A percentile compares a stretch with the other conserved stretches of the same genome.
Conservation (phyloP, 1,140 invertebrate genomes). For the Atta colombica region DNA sequence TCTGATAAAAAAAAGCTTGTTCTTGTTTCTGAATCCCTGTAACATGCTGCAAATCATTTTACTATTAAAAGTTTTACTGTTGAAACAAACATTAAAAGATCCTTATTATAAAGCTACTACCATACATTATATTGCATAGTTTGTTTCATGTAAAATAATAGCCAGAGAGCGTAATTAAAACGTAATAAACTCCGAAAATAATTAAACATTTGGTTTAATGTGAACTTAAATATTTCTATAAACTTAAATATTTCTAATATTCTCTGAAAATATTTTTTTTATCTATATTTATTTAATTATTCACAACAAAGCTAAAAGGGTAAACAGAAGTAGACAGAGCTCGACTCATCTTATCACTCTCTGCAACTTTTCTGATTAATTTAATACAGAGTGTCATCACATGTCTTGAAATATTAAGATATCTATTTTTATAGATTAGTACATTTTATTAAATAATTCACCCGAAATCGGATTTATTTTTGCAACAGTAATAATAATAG, state of each 20-base stretch:
- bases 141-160: not conserved
- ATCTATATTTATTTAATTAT: not conserved
- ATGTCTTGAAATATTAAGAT: not conserved
- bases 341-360: not conserved
- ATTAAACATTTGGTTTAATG: not conserved
- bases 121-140: not conserved
- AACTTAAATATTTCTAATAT: slow-evolving; percentile 7
- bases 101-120: not conserved
- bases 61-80: not conserved
- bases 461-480: not conserved
- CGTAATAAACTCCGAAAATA: not conserved
- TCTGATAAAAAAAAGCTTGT: not conserved
- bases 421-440: not conserved
- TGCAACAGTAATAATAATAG: no score
- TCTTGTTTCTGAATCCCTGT: not conserved
- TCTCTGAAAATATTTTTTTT: not conserved
- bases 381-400: not conserved
- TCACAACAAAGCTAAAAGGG: not conserved
- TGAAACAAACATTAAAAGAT: not conserved
- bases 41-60: not conserved
- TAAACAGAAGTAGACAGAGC: not conserved
- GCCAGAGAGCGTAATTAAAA: not conserved
- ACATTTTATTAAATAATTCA: not conserved
- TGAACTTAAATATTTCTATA: not conserved
- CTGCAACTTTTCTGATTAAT: not conserved